A percentile compares a stretch with the other conserved stretches of the same genome.
Conservation (phyloP, 2,797 vertebrate species). For the Pristis pectinata region DNA sequence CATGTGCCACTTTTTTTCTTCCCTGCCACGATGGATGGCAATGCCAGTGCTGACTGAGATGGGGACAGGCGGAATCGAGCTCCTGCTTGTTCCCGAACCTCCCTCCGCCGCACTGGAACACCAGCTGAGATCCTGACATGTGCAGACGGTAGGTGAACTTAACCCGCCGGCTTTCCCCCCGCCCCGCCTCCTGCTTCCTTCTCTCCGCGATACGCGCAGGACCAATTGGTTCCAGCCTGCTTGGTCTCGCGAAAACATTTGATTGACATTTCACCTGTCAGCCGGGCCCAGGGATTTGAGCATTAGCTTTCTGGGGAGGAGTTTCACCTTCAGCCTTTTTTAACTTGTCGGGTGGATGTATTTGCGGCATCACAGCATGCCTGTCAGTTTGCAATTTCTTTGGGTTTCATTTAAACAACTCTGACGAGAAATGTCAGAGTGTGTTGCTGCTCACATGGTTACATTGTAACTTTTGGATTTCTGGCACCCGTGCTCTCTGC, state of each 20-base stretch:
- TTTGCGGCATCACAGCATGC: no score
- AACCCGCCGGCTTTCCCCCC: background rate
- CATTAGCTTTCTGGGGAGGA: background rate
- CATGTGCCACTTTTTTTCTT: background rate
- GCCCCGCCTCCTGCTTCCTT: background rate
- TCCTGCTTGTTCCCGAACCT: background rate
- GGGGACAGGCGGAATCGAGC: background rate
- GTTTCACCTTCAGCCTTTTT: background rate
- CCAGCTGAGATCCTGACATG: no score
- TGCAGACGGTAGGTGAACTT: background rate
- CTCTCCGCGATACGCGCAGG: background rate
- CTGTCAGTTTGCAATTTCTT: background rate
- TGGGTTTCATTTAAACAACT: background rate
- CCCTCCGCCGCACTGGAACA: background rate
- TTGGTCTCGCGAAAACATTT: background rate
- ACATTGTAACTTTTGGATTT: background rate
- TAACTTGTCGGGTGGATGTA: background rate
- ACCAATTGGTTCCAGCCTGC: background rate
- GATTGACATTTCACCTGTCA: conserved; percentile 12
- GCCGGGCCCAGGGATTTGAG: background rate
- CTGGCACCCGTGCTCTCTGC: background rate
- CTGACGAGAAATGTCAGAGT: background rate
- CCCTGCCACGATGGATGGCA: background rate
- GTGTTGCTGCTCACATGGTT: background rate
- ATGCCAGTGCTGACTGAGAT: no score